A percentile compares a stretch with the other conserved stretches of the same genome.
phyloP scores from a whole-genome alignment of 2,888 invertebrate species.

The Lamellibrachia satsuma region DNA sequence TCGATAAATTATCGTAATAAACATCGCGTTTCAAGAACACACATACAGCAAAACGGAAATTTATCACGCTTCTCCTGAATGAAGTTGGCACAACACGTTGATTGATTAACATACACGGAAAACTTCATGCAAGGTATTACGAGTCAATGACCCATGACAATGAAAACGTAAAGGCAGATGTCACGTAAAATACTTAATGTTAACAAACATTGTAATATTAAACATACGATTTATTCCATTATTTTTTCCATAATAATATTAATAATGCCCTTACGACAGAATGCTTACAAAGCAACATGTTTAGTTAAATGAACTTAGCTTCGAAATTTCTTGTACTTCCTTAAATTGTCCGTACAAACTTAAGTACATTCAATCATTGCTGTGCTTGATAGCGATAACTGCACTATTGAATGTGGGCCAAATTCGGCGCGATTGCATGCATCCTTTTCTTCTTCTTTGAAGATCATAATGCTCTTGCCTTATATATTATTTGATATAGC shows the following conservation, averaged over 20 bases:
- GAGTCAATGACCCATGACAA: too few species aligned
- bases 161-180: background rate
- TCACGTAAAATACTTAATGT: background rate
- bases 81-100: background rate
- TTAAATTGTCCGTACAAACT: too few species aligned
- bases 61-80: background rate
- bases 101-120: background rate
- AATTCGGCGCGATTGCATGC: too few species aligned
- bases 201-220: too few species aligned
- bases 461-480: too few species aligned
- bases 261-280: background rate
- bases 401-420: too few species aligned
- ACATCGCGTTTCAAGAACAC: background rate
- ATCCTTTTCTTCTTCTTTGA: too few species aligned
- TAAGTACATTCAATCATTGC: too few species aligned
- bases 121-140: background rate
- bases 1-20: background rate
- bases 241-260: background rate
- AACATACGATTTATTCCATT: too few species aligned
- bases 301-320: background rate
- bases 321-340: too few species aligned
- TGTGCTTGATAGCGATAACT: too few species aligned
- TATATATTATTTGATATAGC: too few species aligned
- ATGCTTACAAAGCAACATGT: background rate
- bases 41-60: background rate